Evolutionary conservation across 2,797 vertebrate genomes (phyloP).

Genomic region (Hylomyscus alleni): DNA sequence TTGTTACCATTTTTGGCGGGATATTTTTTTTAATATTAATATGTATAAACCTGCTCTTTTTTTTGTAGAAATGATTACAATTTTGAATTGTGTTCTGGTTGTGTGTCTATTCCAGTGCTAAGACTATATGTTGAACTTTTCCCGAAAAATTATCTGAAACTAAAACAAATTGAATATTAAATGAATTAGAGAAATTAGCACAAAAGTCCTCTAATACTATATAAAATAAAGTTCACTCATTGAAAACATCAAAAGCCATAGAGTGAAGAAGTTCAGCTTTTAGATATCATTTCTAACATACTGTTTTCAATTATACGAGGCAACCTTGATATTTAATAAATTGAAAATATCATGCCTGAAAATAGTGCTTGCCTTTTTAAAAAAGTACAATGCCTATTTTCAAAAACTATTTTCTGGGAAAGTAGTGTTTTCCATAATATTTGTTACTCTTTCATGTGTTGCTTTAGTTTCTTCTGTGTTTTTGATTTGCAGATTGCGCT

Average conservation of each 20-base stretch:
- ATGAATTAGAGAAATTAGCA: neutral
- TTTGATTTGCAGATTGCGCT: slow-evolving; percentile 93
- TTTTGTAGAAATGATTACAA: neutral
- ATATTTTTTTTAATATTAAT: neutral
- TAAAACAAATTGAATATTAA: neutral
- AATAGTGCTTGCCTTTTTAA: slow-evolving; percentile 33
- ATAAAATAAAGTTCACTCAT: slow-evolving; percentile 3
- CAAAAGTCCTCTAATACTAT: slow-evolving; percentile 35
- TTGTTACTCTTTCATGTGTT: slow-evolving; percentile 76
- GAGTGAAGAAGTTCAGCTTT: slow-evolving; percentile 56
- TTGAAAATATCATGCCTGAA: neutral
- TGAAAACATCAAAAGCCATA: slow-evolving; percentile 37
- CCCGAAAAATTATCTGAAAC: neutral
- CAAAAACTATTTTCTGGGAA: slow-evolving; percentile 55
- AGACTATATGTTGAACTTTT: slow-evolving; percentile 14
- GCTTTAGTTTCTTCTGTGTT: slow-evolving; percentile 84
- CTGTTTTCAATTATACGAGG: slow-evolving; percentile 63
- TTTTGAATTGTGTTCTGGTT: slow-evolving; percentile 5
- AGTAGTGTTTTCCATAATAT: slow-evolving; percentile 70
- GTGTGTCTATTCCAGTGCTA: neutral
- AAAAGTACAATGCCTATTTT: slow-evolving; percentile 25
- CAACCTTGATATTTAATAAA: slow-evolving; percentile 67
- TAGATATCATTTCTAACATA: slow-evolving; percentile 16
- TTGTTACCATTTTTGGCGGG: neutral
- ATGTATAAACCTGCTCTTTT: slow-evolving; percentile 15